These are phyloP conservation scores for Oceanodroma leucorhoa DNA, from an alignment of 2,797 vertebrate genomes.

Conservation along the genomic window DNA sequence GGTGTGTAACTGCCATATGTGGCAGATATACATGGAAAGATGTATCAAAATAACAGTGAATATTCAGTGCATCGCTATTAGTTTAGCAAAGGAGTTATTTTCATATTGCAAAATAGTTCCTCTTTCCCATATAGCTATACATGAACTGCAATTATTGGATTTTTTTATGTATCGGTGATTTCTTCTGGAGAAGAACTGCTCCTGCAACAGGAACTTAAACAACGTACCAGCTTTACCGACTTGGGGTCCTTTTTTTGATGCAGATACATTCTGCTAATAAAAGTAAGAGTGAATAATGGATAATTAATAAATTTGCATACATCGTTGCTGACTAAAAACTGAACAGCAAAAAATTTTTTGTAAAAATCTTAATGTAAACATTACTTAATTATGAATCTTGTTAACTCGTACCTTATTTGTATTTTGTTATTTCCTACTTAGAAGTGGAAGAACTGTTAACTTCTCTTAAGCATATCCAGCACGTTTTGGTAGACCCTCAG, in stretches of 20 bases:
- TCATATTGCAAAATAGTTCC: not conserved
- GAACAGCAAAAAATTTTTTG: not conserved
- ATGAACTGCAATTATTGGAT: not conserved
- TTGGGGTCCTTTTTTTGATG: not conserved
- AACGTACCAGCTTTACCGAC: not conserved
- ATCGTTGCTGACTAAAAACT: not conserved
- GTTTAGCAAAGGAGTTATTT: not conserved
- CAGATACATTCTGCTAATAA: not conserved
- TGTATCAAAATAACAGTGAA: not conserved
- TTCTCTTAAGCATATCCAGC: conserved; percentile 93
- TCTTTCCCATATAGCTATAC: not conserved
- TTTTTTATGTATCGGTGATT: not conserved
- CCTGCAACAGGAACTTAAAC: not conserved
- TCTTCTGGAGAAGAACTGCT: not conserved
- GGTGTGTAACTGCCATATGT: rapidly evolving
- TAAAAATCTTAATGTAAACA: not conserved
- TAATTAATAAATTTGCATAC: not conserved
- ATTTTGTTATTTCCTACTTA: conserved; percentile 70
- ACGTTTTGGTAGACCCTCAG: conserved; percentile 90
- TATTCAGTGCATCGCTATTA: not conserved
- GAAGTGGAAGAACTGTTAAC: conserved; percentile 93
- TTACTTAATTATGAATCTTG: not conserved
- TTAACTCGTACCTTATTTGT: conserved; percentile 3
- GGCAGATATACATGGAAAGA: not conserved
- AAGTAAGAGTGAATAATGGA: not conserved